These are phyloP conservation scores for Poecilia picta DNA, from an alignment of 2,797 vertebrate species.

Conservation along the genomic window DNA sequence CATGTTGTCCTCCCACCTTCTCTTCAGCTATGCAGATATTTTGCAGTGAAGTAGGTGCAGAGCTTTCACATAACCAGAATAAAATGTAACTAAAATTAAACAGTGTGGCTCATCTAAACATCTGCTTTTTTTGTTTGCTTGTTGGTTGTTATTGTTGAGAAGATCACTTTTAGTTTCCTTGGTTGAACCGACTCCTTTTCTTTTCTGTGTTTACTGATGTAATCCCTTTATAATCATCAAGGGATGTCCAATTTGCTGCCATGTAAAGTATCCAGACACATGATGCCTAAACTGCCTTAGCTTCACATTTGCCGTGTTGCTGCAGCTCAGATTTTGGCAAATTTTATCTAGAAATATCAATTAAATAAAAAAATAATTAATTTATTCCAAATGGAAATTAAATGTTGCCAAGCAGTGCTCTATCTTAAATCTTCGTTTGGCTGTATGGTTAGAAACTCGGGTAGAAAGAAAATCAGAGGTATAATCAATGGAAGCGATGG, in stretches of 20 bases:
- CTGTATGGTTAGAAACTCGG: too few species aligned
- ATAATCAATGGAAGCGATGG: too few species aligned
- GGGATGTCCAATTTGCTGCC: neutral
- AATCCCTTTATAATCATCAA: neutral
- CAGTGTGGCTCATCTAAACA: neutral
- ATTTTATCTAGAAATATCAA: neutral
- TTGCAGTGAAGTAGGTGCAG: conserved; percentile 7
- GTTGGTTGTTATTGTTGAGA: neutral
- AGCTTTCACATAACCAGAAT: conserved; percentile 2
- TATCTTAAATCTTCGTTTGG: too few species aligned
- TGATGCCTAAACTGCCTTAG: neutral
- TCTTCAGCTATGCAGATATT: conserved; percentile 28
- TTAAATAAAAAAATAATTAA: too few species aligned
- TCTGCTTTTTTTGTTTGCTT: neutral
- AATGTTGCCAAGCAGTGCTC: too few species aligned
- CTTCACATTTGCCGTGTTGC: neutral
- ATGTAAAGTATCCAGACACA: neutral
- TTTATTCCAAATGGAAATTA: too few species aligned
- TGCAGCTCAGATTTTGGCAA: neutral
- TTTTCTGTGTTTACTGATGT: neutral
- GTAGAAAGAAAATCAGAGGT: too few species aligned
- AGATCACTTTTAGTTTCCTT: neutral
- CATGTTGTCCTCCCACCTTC: conserved; percentile 44
- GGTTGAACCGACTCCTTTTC: neutral
- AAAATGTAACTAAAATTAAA: conserved; percentile 17